Evolutionary conservation across 2,113 vertebrate genomes (phyloP).

Genomic region (Tricholaema leucomelas): DNA sequence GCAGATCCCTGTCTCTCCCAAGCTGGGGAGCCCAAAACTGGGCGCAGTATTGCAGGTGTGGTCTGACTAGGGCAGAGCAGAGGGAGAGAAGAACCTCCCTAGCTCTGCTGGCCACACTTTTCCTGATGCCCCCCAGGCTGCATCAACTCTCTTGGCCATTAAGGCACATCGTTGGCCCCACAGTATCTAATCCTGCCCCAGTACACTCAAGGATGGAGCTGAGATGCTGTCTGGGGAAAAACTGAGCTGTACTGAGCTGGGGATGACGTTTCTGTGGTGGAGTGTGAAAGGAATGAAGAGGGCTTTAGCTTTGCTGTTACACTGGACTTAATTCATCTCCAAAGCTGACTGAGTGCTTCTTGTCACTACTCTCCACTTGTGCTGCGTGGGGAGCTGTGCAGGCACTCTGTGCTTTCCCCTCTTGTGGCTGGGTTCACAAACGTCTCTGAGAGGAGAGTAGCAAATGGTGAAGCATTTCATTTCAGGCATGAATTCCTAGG

Average conservation of each 20-base stretch:
- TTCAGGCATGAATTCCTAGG: slow-evolving; percentile 29
- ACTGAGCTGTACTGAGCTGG: not conserved
- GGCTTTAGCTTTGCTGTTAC: not conserved
- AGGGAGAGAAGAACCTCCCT: no score
- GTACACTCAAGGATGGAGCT: not conserved
- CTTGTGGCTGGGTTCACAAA: not conserved
- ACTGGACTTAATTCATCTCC: not conserved
- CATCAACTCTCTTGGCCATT: no score
- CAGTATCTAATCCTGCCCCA: not conserved
- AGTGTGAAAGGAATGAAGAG: not conserved
- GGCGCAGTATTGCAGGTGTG: no score
- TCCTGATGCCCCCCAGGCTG: no score
- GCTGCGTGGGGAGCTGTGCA: not conserved
- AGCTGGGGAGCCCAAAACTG: no score
- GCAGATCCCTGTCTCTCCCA: no score
- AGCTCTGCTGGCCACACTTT: no score
- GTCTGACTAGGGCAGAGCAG: no score
- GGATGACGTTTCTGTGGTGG: not conserved
- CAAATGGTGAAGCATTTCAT: not conserved
- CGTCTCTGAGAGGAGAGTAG: not conserved
- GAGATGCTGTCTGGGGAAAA: not conserved
- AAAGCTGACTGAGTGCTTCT: not conserved
- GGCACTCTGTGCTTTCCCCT: not conserved
- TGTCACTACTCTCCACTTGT: not conserved
- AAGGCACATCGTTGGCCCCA: no score